Percentiles rank a stretch among this genome's conserved stretches.
phyloP scores from a whole-genome alignment of 1,140 invertebrate species.

The Dendroctonus ponderosae region DNA sequence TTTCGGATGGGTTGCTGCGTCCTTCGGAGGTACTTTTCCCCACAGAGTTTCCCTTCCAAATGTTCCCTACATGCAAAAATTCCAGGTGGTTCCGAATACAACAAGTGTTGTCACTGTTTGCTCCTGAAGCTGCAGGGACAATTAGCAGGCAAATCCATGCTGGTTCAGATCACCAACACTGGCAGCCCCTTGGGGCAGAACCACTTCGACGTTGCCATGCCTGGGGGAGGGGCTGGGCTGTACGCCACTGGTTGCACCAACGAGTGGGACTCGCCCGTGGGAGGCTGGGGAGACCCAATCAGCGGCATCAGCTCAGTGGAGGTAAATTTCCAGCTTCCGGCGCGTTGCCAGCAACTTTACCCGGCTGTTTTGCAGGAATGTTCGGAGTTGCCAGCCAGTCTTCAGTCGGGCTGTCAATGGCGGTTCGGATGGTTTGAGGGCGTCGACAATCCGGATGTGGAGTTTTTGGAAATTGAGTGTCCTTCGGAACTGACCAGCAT shows the following conservation, averaged over 20 bases:
- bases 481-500: constrained; percentile 11
- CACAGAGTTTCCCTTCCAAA: background rate
- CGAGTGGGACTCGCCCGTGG: constrained; percentile 20
- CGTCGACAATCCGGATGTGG: background rate
- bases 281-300: constrained; percentile 17
- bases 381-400: constrained; percentile 1
- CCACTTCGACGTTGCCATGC: constrained; percentile 32
- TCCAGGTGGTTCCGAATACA: constrained; percentile 17
- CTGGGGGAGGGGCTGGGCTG: constrained; percentile 14
- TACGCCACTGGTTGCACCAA: constrained; percentile 12
- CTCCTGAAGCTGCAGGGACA: constrained; percentile 10
- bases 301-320: background rate
- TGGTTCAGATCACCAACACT: constrained; percentile 29
- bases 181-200: constrained; percentile 26
- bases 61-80: background rate
- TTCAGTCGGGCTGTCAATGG: constrained; percentile 20
- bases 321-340: constrained; percentile 6
- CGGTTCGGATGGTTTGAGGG: constrained; percentile 12
- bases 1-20: constrained; percentile 31
- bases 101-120: constrained; percentile 20
- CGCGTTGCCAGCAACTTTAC: background rate
- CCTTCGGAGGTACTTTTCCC: constrained; percentile 16
- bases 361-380: constrained; percentile 8
- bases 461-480: constrained; percentile 23
- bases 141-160: constrained; percentile 19